phyloP scores from a whole-genome alignment of 2,888 invertebrate species.

The Mesoligia furuncula region DNA sequence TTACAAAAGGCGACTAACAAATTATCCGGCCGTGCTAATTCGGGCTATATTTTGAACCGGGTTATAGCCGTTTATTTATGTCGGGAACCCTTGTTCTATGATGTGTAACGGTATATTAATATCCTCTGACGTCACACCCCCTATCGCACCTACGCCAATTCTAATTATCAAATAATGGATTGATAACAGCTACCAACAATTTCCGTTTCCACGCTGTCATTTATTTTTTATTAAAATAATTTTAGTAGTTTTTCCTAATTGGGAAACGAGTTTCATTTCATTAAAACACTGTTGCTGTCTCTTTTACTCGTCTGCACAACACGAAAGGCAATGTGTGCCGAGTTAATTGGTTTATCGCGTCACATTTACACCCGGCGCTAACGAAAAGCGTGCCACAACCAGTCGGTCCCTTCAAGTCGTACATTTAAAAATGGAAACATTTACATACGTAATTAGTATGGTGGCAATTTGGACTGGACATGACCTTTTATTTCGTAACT shows the following conservation, averaged over 20 bases:
- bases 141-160: conserved; percentile 41
- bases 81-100: conserved; percentile 53
- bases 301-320: conserved; percentile 38
- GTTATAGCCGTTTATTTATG: conserved; percentile 51
- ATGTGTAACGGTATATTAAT: conserved; percentile 55
- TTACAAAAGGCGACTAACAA: conserved; percentile 61
- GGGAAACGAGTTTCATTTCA: conserved; percentile 21
- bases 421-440: conserved; percentile 49
- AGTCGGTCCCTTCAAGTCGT: conserved; percentile 33
- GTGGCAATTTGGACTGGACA: conserved; percentile 22
- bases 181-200: conserved; percentile 36
- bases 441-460: conserved; percentile 46
- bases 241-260: conserved; percentile 33
- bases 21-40: conserved; percentile 61
- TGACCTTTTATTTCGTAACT: conserved; percentile 38
- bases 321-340: conserved; percentile 48
- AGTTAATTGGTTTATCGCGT: conserved; percentile 59
- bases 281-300: conserved; percentile 27
- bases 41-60: conserved; percentile 52
- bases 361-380: conserved; percentile 45
- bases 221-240: conserved; percentile 14
- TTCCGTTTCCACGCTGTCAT: conserved; percentile 12
- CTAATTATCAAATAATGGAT: conserved; percentile 48
- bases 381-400: conserved; percentile 45
- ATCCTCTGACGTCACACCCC: conserved; percentile 56